Percentiles rank a stretch among this genome's conserved stretches.
Conservation (phyloP, 1,140 invertebrate species). For the Procambarus clarkii region DNA sequence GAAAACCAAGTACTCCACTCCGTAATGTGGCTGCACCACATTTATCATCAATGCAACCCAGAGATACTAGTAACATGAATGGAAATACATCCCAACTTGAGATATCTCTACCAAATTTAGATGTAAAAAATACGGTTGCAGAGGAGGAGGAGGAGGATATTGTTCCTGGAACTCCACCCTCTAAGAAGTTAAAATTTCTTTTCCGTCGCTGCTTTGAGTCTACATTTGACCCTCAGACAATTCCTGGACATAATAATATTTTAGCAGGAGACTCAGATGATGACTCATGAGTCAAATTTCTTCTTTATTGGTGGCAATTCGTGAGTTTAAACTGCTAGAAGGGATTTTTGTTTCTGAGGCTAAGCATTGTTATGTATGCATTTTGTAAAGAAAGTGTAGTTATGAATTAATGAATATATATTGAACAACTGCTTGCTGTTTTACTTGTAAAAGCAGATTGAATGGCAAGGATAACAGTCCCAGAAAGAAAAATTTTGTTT, state of each 20-base stretch:
- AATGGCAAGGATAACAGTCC: not conserved
- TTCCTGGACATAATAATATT: conserved; percentile 36
- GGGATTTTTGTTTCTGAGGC: not conserved
- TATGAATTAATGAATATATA: too few relatives aligned
- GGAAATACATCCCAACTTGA: conserved; percentile 74
- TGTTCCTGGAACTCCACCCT: conserved; percentile 68
- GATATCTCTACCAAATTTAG: conserved; percentile 78
- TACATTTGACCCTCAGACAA: conserved; percentile 79
- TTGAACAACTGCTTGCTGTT: not conserved
- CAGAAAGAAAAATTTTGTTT: not conserved
- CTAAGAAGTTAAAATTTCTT: conserved; percentile 74
- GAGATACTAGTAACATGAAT: conserved; percentile 1
- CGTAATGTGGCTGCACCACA: not conserved
- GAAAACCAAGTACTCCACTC: not conserved
- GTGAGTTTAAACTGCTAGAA: not conserved
- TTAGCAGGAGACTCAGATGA: conserved; percentile 78
- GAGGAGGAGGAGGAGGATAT: conserved; percentile 74
- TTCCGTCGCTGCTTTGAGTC: conserved; percentile 83
- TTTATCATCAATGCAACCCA: not conserved
- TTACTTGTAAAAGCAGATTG: not conserved
- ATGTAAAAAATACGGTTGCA: conserved; percentile 73
- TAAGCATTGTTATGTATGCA: not conserved
- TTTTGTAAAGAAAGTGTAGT: too few relatives aligned
- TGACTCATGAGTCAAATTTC: not conserved
- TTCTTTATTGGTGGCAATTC: not conserved